A percentile compares a stretch with the other conserved stretches of the same genome.
phyloP scores from a whole-genome alignment of 2,797 vertebrate genomes.

The Lithobates pipiens region DNA sequence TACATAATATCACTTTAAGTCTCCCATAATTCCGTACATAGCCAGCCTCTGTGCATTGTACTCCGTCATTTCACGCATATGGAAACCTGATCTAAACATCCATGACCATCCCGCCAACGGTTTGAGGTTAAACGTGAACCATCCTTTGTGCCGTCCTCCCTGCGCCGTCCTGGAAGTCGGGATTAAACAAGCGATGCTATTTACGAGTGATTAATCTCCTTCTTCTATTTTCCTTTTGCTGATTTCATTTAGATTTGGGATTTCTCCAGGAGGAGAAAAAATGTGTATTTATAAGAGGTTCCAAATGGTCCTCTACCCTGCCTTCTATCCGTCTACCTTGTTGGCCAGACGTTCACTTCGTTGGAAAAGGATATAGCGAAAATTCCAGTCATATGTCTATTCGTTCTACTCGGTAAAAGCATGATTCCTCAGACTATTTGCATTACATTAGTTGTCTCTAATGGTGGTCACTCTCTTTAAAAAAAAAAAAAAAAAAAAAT shows the following conservation, averaged over 20 bases:
- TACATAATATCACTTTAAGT: too few species aligned
- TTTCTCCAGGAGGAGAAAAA: slow-evolving; percentile 50
- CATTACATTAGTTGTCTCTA: background rate
- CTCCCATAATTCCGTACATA: background rate
- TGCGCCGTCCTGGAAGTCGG: slow-evolving; percentile 37
- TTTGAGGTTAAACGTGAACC: slow-evolving; percentile 55
- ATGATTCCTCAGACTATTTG: background rate
- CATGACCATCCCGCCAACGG: slow-evolving; percentile 48
- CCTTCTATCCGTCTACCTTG: slow-evolving; percentile 24
- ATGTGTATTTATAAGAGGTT: slow-evolving; percentile 57
- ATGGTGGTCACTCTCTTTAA: too few species aligned
- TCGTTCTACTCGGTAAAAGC: slow-evolving; percentile 33
- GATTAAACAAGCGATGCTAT: slow-evolving; percentile 57
- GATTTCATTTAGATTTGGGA: slow-evolving; percentile 59
- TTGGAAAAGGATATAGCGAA: slow-evolving; percentile 34
- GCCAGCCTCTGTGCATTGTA: background rate
- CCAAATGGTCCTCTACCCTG: slow-evolving; percentile 43
- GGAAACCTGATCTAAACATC: slow-evolving; percentile 41
- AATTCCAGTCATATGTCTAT: slow-evolving; percentile 47
- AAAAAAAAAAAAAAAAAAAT: too few species aligned
- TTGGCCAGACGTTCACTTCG: slow-evolving; percentile 18
- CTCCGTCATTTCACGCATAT: slow-evolving; percentile 34
- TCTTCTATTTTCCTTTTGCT: slow-evolving; percentile 54
- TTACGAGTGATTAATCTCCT: slow-evolving; percentile 57
- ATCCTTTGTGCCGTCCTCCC: slow-evolving; percentile 51